These are phyloP conservation scores for Chelonus insularis DNA, from an alignment of 1,140 invertebrate species.

Conservation along the genomic window DNA sequence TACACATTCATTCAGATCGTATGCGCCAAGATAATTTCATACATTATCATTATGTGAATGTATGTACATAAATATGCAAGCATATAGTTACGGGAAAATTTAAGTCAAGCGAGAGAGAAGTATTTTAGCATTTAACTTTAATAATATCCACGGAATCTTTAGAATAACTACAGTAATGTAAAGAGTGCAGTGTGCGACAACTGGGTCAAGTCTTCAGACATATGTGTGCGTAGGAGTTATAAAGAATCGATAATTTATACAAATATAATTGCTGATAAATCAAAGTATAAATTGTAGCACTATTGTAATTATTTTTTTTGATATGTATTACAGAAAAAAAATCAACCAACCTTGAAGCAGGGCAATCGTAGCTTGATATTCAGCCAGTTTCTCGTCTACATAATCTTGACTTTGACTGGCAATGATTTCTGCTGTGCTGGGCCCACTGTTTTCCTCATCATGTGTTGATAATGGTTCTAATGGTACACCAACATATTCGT, in stretches of 20 bases:
- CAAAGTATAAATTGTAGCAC: not conserved
- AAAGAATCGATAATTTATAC: not conserved
- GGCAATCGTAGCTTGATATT: constrained; percentile 90
- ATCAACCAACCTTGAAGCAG: constrained; percentile 80
- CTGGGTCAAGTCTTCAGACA: too few species aligned
- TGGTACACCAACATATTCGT: constrained; percentile 70
- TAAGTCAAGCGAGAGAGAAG: too few species aligned
- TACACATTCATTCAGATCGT: not conserved
- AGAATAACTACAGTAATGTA: too few species aligned
- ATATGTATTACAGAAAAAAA: not conserved
- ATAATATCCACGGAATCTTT: too few species aligned
- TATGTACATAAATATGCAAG: too few species aligned
- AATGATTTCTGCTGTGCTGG: constrained; percentile 87
- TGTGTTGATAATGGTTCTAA: constrained; percentile 62
- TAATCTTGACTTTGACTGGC: constrained; percentile 92
- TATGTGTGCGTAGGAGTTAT: not conserved
- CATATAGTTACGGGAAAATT: too few species aligned
- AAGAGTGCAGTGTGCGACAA: too few species aligned
- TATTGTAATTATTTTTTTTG: too few species aligned
- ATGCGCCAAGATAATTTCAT: not conserved
- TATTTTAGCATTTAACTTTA: too few species aligned
- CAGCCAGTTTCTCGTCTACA: constrained; percentile 88
- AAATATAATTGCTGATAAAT: not conserved
- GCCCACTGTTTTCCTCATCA: constrained; percentile 72
- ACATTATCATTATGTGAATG: not conserved